These are phyloP conservation scores for Macrobrachium nipponense DNA, from an alignment of 1,140 invertebrate genomes.

Conservation along the genomic window DNA sequence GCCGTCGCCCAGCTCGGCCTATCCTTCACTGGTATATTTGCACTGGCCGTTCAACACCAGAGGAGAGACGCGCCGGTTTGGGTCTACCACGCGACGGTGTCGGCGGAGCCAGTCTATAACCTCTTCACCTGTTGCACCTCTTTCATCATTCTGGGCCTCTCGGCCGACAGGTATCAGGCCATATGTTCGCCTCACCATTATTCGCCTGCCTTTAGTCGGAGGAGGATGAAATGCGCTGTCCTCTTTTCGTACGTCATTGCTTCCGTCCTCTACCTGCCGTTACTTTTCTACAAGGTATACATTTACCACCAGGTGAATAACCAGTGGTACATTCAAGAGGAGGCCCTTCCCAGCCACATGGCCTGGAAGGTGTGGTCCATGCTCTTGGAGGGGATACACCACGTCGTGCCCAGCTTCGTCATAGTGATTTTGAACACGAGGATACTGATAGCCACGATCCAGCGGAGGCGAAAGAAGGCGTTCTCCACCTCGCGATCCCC, in stretches of 20 bases:
- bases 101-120: conserved; percentile 45
- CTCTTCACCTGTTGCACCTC: conserved; percentile 51
- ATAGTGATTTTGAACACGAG: conserved; percentile 36
- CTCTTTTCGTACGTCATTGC: conserved; percentile 17
- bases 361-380: conserved; percentile 46
- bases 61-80: not conserved
- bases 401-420: conserved; percentile 35
- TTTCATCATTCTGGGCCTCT: conserved; percentile 52
- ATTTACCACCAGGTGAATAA: conserved; percentile 1
- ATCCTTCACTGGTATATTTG: not conserved
- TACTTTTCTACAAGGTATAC: conserved; percentile 34
- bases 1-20: conserved; percentile 8
- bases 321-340: conserved; percentile 17
- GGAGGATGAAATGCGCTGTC: conserved; percentile 14
- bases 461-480: not conserved
- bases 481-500: not conserved
- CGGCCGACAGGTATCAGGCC: conserved; percentile 25
- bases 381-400: conserved; percentile 37
- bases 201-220: conserved; percentile 1
- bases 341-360: not conserved
- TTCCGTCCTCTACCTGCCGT: conserved; percentile 41
- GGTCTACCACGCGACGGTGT: conserved; percentile 53
- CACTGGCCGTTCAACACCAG: not conserved
- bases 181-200: conserved; percentile 16
- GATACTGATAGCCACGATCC: conserved; percentile 18